These are phyloP conservation scores for Pitangus sulphuratus DNA, from an alignment of 2,797 vertebrate species.

Conservation along the genomic window DNA sequence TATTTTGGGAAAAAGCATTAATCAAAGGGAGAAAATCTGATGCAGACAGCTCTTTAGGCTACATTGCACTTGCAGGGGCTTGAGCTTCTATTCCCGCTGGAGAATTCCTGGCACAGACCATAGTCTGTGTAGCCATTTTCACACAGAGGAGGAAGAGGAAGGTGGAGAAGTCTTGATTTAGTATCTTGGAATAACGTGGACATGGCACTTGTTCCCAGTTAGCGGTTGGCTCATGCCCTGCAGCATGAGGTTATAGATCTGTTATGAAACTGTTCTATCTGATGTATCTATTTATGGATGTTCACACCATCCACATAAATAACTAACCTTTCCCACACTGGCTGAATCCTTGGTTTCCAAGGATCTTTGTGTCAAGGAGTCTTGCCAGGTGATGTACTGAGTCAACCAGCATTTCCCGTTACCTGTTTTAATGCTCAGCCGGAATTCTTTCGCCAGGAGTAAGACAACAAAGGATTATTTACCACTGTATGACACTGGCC, in stretches of 20 bases:
- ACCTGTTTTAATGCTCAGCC: background rate
- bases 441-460: background rate
- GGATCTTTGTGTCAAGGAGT: background rate
- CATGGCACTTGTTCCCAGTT: background rate
- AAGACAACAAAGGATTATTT: background rate
- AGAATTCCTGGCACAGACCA: background rate
- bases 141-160: background rate
- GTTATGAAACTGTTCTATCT: slow-evolving; percentile 42
- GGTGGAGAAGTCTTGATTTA: background rate
- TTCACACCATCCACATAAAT: background rate
- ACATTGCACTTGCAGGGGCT: background rate
- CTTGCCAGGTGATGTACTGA: background rate
- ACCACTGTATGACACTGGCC: background rate
- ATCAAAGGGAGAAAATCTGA: background rate
- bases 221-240: background rate
- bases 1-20: background rate
- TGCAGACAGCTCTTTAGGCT: background rate
- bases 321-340: background rate
- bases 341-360: background rate
- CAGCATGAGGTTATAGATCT: slow-evolving; percentile 22
- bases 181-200: background rate
- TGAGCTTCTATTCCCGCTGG: background rate
- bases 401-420: background rate
- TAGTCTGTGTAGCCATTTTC: background rate
- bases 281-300: slow-evolving; percentile 21